Base-by-base conservation (phyloP, 2,113 vertebrate genomes). In the Podarcis cretensis region DNA sequence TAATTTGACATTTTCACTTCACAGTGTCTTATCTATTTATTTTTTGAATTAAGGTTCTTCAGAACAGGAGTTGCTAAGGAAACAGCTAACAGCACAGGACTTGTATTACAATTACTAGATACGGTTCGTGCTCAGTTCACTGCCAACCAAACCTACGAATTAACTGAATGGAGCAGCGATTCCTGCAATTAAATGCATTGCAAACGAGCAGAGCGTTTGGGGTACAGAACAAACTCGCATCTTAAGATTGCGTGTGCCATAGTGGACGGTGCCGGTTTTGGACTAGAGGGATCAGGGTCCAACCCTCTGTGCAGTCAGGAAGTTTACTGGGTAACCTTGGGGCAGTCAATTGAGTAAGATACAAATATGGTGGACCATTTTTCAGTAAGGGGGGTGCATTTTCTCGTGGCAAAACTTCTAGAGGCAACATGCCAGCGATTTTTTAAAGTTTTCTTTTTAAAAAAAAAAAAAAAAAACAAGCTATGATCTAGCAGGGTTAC, bases 91-190 rank as follows among this genome's bases (percentile, higher is more conserved):
- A 88, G 80, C 68, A 35, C 57, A 81, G 57, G 57, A 88, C 13
- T n/a, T 74, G 79, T 75, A 73, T 75, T 82, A 87, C 59, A 83
- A 48, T 83, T 74, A 65, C 54, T 88, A 32, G 20, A 83, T 75
- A 81, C 4, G 32, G 57, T 74, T 57, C 73, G 57, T 63, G 9
- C 57, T 88, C 40, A 54, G 30, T 30, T 75, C 37, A 48, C 10
- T 8, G 7, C 32, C 80, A 83, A 18, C 48, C 54, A 83, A 82
- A 59, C 79, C 18, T 73, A 54, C 27, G 32, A 74, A 65, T 76
- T 75, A 48, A 74, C 54, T 43, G 79, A 88, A 88, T 81, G 57
- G 68, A 63, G 10, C 20, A 48, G 18, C 27, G 65, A 79, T 68
- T 68, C 63, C 37, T 78, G 71, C 57, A 32, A 18, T n/a, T 10